A percentile compares a stretch with the other conserved stretches of the same genome.
phyloP scores from a whole-genome alignment of 2,113 vertebrate species.

The Gasterosteus aculeatus region DNA sequence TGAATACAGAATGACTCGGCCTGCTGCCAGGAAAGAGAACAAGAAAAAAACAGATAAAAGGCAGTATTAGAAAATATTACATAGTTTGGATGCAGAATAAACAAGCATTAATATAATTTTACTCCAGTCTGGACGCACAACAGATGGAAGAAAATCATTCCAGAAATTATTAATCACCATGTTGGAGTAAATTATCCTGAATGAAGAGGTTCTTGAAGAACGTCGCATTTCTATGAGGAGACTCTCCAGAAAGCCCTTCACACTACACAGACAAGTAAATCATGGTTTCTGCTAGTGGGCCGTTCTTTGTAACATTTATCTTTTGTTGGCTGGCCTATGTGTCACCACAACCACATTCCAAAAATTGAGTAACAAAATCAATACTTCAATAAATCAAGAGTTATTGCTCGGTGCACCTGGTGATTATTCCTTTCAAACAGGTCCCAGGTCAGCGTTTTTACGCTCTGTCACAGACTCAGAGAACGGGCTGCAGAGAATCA shows the following conservation, averaged over 20 bases:
- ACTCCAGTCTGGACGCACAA: constrained; percentile 21
- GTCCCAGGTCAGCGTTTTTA: constrained; percentile 50
- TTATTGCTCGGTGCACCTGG: constrained; percentile 56
- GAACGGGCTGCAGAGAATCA: constrained; percentile 19
- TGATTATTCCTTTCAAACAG: constrained; percentile 55
- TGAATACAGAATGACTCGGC: constrained; percentile 12
- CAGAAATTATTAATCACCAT: constrained; percentile 53
- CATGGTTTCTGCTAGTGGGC: constrained; percentile 18
- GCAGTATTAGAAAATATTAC: constrained; percentile 10
- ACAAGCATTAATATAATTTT: constrained; percentile 38
- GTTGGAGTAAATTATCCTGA: constrained; percentile 34
- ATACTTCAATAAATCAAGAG: constrained; percentile 71
- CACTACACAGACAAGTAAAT: constrained; percentile 34
- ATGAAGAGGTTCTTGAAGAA: constrained; percentile 34
- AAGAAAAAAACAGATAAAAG: constrained; percentile 8
- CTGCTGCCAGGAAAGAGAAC: neutral
- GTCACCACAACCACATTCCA: constrained; percentile 45
- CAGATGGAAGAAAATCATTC: neutral
- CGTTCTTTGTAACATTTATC: constrained; percentile 61
- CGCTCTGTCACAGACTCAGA: constrained; percentile 11
- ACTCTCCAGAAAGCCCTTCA: constrained; percentile 5
- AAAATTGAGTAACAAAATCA: constrained; percentile 68
- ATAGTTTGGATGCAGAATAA: constrained; percentile 17
- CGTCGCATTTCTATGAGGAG: constrained; percentile 15
- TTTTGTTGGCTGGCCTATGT: constrained; percentile 45